A percentile compares a stretch with the other conserved stretches of the same genome.
These are phyloP conservation scores for Agapornis roseicollis DNA, from an alignment of 2,113 vertebrate genomes.

Conservation along the genomic window DNA sequence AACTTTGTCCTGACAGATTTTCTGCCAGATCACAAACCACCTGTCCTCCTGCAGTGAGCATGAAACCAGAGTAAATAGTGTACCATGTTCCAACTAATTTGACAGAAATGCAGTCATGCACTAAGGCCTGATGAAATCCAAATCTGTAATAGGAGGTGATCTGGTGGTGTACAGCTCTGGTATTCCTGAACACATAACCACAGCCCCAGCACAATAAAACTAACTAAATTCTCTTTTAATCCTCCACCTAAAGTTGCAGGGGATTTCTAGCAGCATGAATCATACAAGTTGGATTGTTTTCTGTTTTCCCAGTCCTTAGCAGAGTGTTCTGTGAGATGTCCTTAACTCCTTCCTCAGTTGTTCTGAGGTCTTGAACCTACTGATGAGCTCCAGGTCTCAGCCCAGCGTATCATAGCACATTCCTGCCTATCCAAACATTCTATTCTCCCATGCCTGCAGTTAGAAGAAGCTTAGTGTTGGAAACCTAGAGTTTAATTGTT, in stretches of 20 bases:
- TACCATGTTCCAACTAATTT: neutral
- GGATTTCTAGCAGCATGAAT: neutral
- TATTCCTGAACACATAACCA: neutral
- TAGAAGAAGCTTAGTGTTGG: neutral
- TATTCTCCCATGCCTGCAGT: neutral
- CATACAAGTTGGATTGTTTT: neutral
- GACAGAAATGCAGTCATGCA: neutral
- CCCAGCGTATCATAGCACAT: neutral
- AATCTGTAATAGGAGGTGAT: neutral
- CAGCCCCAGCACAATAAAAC: neutral
- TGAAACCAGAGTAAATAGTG: neutral
- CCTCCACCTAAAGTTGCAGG: neutral
- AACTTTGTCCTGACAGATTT: neutral
- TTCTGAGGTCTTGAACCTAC: neutral
- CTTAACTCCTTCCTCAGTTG: neutral
- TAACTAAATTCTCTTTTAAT: neutral
- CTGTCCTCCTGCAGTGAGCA: neutral
- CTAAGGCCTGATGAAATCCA: neutral
- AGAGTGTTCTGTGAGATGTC: neutral
- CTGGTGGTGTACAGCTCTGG: neutral
- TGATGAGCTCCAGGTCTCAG: neutral
- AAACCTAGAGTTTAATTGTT: slow-evolving; percentile 36
- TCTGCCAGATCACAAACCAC: neutral
- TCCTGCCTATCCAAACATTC: slow-evolving; percentile 25
- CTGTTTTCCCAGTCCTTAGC: neutral